A percentile compares a stretch with the other conserved stretches of the same genome.
These are phyloP conservation scores for Ptiloglossa arizonensis DNA, from an alignment of 1,140 invertebrate genomes.

Conservation along the genomic window DNA sequence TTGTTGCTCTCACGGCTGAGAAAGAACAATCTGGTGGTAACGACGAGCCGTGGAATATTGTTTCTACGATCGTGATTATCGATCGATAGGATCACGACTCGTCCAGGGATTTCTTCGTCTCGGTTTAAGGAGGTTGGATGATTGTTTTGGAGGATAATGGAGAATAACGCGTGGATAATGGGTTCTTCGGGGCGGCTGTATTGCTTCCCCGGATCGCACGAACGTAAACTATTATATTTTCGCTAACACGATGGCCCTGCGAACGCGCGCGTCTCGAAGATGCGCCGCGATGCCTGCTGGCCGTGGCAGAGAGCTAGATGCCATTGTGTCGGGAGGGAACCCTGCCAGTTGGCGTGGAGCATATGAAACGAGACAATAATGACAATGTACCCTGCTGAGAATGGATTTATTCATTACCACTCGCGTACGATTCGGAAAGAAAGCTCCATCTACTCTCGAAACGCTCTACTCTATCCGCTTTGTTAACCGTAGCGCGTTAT, in stretches of 20 bases:
- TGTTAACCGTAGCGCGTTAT: no score
- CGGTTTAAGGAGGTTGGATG: slow-evolving; percentile 44
- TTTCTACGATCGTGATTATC: slow-evolving; percentile 57
- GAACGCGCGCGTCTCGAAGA: background rate
- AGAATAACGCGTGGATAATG: slow-evolving; percentile 54
- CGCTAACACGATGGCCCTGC: background rate
- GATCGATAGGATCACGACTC: slow-evolving; percentile 54
- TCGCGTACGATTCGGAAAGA: background rate
- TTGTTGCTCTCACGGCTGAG: background rate
- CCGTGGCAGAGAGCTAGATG: slow-evolving; percentile 29
- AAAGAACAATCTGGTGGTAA: slow-evolving; percentile 8
- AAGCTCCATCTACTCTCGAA: background rate
- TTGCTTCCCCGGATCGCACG: slow-evolving; percentile 5
- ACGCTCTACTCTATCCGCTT: background rate
- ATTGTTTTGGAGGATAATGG: slow-evolving; percentile 50
- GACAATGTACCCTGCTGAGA: slow-evolving; percentile 74
- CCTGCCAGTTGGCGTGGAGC: slow-evolving; percentile 71
- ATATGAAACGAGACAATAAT: slow-evolving; percentile 79
- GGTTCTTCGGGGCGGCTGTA: slow-evolving; percentile 14
- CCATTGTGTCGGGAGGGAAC: slow-evolving; percentile 41
- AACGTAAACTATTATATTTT: slow-evolving; percentile 44
- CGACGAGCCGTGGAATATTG: slow-evolving; percentile 41
- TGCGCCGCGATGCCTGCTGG: background rate
- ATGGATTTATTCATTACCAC: slow-evolving; percentile 64
- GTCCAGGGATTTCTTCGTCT: slow-evolving; percentile 12